These are phyloP conservation scores for Conus ventricosus DNA, from an alignment of 1,140 invertebrate genomes.

Conservation along the genomic window DNA sequence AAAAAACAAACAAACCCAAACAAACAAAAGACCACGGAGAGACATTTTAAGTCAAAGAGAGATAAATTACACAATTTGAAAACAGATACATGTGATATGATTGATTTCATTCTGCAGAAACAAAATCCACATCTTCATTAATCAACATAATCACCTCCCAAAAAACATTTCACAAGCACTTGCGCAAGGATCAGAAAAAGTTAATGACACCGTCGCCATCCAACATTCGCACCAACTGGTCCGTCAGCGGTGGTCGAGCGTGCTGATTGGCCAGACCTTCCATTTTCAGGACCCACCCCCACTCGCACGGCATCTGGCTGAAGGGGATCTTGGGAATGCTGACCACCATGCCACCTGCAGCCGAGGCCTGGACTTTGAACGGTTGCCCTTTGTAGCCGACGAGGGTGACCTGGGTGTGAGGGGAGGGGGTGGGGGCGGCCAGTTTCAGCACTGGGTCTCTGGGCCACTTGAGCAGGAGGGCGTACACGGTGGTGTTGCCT, in stretches of 20 bases:
- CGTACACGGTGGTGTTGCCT: conserved; percentile 45
- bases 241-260: background rate
- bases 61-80: no score
- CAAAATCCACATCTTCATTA: no score
- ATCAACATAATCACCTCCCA: no score
- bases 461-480: conserved; percentile 58
- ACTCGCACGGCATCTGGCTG: conserved; percentile 52
- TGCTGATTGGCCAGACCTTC: conserved; percentile 38
- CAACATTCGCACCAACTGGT: background rate
- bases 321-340: conserved; percentile 51
- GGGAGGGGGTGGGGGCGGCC: conserved; percentile 37
- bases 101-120: no score
- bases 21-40: no score
- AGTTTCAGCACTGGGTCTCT: conserved; percentile 41
- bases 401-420: conserved; percentile 48
- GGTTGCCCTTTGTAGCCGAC: conserved; percentile 47
- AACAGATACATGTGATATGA: no score
- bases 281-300: conserved; percentile 60
- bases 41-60: no score
- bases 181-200: no score
- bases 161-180: no score
- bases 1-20: no score
- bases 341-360: conserved; percentile 46
- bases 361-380: conserved; percentile 24
- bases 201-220: background rate